Evolutionary conservation across 30 jellyfish, hydroid and myxozoan species (phyloP).

Genomic region (Rhopilema esculentum): DNA sequence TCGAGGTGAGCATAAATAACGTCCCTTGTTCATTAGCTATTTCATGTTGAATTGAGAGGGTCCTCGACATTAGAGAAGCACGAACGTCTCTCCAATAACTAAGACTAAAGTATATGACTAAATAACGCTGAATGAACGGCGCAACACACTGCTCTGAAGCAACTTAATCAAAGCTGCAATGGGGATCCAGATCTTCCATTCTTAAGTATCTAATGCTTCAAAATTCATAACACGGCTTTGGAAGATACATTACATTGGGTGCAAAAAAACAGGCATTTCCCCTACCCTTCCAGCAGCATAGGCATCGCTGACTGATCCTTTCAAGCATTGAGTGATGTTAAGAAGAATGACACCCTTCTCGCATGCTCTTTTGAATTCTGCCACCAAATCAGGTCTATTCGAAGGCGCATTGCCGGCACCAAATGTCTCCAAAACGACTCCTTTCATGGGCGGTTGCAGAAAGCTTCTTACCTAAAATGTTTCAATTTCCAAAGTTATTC

Average conservation of each 20-base stretch:
- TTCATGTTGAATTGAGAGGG: no score
- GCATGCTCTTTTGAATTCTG: conserved; percentile 83
- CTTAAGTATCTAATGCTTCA: no score
- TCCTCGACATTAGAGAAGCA: no score
- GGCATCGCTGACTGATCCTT: conserved; percentile 95
- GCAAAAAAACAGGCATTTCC: background rate
- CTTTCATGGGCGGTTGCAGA: conserved; percentile 92
- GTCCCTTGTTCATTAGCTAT: no score
- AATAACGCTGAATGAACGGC: background rate
- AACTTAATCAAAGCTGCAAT: no score
- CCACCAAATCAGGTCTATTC: conserved; percentile 87
- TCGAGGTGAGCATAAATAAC: no score
- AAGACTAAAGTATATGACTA: background rate
- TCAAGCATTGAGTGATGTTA: conserved; percentile 87
- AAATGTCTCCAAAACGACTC: conserved; percentile 93
- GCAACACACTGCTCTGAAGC: no score
- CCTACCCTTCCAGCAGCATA: conserved; percentile 92
- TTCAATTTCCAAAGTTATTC: background rate
- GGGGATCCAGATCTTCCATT: no score
- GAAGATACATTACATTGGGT: background rate
- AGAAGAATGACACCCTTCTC: conserved; percentile 83
- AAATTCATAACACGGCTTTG: no score
- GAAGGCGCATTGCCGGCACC: conserved; percentile 99
- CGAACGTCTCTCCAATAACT: background rate
- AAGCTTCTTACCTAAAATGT: conserved; percentile 57